phyloP scores from a whole-genome alignment of 2,888 invertebrate genomes.

The Diplolepis rosae region DNA sequence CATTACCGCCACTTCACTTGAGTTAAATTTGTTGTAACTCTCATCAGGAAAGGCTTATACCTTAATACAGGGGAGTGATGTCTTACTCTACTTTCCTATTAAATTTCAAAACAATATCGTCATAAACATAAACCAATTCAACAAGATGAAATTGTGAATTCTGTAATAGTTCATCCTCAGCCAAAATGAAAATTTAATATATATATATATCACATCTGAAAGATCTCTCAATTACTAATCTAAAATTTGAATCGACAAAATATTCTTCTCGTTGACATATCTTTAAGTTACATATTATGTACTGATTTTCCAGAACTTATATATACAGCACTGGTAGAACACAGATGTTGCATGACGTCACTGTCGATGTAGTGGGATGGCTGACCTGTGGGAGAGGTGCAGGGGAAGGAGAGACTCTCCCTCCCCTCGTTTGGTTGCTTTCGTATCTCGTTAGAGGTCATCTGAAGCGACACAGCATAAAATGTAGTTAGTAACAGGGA shows the following conservation, averaged over 20 bases:
- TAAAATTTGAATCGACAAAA: too few relatives aligned
- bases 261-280: too few relatives aligned
- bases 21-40: background rate
- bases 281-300: background rate
- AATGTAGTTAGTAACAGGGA: background rate
- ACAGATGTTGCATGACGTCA: background rate
- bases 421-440: background rate
- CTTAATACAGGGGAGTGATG: too few relatives aligned
- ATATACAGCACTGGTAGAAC: background rate
- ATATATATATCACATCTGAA: too few relatives aligned
- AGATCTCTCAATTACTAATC: too few relatives aligned
- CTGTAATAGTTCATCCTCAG: too few relatives aligned
- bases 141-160: too few relatives aligned
- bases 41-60: background rate
- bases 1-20: too few relatives aligned
- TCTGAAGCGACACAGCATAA: background rate
- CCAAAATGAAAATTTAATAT: too few relatives aligned
- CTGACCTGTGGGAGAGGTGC: background rate
- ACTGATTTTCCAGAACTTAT: background rate
- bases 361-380: background rate
- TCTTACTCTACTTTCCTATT: too few relatives aligned
- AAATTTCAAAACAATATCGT: too few relatives aligned
- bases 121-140: too few relatives aligned
- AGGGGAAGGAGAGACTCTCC: background rate
- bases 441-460: slow-evolving; percentile 3